Conservation (phyloP, 2,888 invertebrate genomes). For the Dasysyrphus tricinctus region DNA sequence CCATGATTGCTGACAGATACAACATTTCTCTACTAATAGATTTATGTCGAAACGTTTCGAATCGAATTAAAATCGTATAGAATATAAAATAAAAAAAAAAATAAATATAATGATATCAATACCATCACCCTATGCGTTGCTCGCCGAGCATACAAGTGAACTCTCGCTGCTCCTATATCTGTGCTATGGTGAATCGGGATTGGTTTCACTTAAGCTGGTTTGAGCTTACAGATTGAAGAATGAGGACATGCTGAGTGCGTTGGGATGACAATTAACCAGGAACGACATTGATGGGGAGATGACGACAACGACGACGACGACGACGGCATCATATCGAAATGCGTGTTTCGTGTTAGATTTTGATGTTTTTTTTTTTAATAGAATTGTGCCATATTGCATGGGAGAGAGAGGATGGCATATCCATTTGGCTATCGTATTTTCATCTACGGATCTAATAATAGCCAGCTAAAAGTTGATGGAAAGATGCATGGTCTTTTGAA, state of each 20-base stretch:
- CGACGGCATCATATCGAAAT: constrained; percentile 58
- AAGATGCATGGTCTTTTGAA: background rate
- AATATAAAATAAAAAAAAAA: background rate
- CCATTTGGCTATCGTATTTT: constrained; percentile 12
- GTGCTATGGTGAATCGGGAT: constrained; percentile 24
- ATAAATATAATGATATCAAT: constrained; percentile 56
- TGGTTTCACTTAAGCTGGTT: constrained; percentile 59
- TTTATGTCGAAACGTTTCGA: constrained; percentile 64
- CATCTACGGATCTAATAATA: constrained; percentile 39
- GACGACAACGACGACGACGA: too few relatives aligned
- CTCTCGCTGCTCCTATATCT: constrained; percentile 2
- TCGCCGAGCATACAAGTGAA: constrained; percentile 39
- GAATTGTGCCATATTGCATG: constrained; percentile 42
- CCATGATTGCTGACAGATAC: constrained; percentile 54
- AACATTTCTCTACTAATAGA: constrained; percentile 58
- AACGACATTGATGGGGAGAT: background rate
- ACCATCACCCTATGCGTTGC: constrained; percentile 11
- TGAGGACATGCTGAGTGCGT: constrained; percentile 60
- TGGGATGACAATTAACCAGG: constrained; percentile 66
- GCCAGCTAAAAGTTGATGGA: background rate
- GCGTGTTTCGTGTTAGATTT: constrained; percentile 48
- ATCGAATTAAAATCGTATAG: constrained; percentile 64
- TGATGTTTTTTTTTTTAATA: constrained; percentile 28
- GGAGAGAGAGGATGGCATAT: background rate
- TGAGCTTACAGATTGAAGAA: constrained; percentile 46